Percentiles rank a stretch among this genome's conserved stretches.
These are phyloP conservation scores for Globia sparganii DNA, from an alignment of 2,888 invertebrate genomes.

Conservation along the genomic window DNA sequence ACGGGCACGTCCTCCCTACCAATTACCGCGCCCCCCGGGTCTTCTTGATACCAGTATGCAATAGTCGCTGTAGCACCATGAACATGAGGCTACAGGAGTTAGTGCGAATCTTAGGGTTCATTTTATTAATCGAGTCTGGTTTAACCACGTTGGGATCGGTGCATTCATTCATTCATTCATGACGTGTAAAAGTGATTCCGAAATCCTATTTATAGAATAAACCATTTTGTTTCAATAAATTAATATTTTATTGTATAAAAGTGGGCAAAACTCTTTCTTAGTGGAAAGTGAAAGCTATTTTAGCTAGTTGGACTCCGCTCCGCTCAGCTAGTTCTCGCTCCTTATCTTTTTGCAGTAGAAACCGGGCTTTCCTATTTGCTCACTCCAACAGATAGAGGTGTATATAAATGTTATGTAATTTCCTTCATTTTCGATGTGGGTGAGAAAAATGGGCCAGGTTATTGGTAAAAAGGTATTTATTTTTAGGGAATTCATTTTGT, in stretches of 20 bases:
- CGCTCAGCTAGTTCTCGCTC: not conserved
- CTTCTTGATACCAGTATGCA: too few species aligned
- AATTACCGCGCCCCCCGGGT: too few species aligned
- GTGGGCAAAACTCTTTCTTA: not conserved
- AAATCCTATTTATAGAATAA: not conserved
- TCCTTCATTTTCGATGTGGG: slow-evolving; percentile 48
- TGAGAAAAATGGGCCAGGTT: slow-evolving; percentile 10
- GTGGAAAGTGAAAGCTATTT: not conserved
- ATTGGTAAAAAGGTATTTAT: slow-evolving; percentile 1
- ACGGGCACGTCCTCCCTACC: too few species aligned
- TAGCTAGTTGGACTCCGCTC: not conserved
- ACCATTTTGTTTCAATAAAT: not conserved
- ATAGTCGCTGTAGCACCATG: too few species aligned
- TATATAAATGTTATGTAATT: slow-evolving; percentile 61
- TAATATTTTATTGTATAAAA: not conserved
- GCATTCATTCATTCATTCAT: too few species aligned
- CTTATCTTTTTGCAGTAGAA: not conserved
- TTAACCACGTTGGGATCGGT: too few species aligned
- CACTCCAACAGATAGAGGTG: slow-evolving; percentile 46
- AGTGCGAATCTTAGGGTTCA: too few species aligned
- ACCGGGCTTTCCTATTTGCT: slow-evolving; percentile 52
- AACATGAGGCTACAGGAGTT: too few species aligned
- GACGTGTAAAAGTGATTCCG: not conserved
- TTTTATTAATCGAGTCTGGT: too few species aligned
- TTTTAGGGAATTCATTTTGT: not conserved